Base-by-base conservation (phyloP, 2,888 invertebrate genomes). In the Amphimallon solstitiale region DNA sequence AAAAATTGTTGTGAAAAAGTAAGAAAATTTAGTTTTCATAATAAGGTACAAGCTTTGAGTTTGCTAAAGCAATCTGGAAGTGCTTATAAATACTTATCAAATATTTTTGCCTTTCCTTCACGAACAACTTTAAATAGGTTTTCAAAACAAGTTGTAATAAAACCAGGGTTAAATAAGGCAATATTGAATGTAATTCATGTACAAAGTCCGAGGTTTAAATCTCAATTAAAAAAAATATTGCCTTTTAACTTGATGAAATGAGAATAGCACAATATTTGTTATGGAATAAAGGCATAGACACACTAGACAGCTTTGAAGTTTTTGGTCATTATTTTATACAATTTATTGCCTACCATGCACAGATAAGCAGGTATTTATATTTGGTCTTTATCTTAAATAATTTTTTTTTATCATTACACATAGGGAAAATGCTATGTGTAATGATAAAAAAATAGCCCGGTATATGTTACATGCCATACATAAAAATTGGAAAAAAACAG, bases 401-500 rank as follows among this genome's bases (percentile, higher is more conserved):
- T n/a, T n/a, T n/a, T n/a, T n/a, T n/a, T n/a, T n/a, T n/a, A n/a
- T n/a, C n/a, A n/a, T n/a, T n/a, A n/a, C n/a, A n/a, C n/a, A n/a
- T n/a, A n/a, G n/a, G n/a, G n/a, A n/a, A n/a, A n/a, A n/a, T n/a
- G n/a, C n/a, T n/a, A n/a, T n/a, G n/a, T n/a, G n/a, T n/a, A n/a
- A n/a, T n/a, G n/a, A n/a, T n/a, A n/a, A n/a, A n/a, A n/a, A n/a
- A n/a, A n/a, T n/a, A n/a, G n/a, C n/a, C n/a, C n/a, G n/a, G n/a
- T n/a, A n/a, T n/a, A 45, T 21, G 65, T 12, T 45, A 35, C 14
- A 10, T 6, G 15, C 17, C 3, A 45, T 45, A 15, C 6, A 12
- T 29, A 46, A 51, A 43, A 72, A 70, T 51, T 70, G 70, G 71
- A 69, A 71, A 38, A 66, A 69, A 40, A 52, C 63, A 21, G 37